A percentile compares a stretch with the other conserved stretches of the same genome.
Evolutionary conservation across 2,888 invertebrate genomes (phyloP).

Genomic region (Elmis aenea): DNA sequence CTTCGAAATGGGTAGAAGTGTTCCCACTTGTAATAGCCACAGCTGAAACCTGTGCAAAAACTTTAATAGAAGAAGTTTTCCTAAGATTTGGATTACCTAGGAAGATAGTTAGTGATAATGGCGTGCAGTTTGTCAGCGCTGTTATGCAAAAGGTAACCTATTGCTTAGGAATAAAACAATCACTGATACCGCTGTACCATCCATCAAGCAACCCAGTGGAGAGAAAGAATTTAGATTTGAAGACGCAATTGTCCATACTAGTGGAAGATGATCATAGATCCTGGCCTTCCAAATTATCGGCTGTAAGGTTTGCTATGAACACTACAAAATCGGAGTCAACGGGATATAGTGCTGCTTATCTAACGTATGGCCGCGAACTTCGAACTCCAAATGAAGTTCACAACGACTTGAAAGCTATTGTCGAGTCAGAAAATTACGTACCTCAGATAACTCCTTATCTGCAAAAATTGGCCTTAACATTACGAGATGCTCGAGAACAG

Average conservation of each 20-base stretch:
- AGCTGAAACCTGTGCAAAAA: slow-evolving; percentile 17
- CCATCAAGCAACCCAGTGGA: slow-evolving; percentile 33
- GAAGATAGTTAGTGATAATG: slow-evolving; percentile 23
- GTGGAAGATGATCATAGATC: too few species aligned
- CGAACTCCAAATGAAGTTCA: too few species aligned
- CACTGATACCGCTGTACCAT: slow-evolving; percentile 30
- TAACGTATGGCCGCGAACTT: too few species aligned
- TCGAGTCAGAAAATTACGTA: slow-evolving; percentile 9
- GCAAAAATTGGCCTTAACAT: too few species aligned
- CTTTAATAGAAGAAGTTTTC: slow-evolving; percentile 34
- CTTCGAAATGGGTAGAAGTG: slow-evolving; percentile 29
- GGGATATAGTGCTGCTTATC: too few species aligned
- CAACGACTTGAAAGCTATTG: too few species aligned
- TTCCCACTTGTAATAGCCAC: slow-evolving; percentile 25
- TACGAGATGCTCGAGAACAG: too few species aligned
- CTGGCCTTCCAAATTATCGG: too few species aligned
- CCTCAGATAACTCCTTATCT: too few species aligned
- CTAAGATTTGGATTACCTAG: slow-evolving; percentile 31
- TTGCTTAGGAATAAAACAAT: slow-evolving; percentile 23
- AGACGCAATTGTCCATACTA: slow-evolving; percentile 21
- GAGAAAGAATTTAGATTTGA: slow-evolving; percentile 26
- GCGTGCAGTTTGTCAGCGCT: slow-evolving; percentile 22
- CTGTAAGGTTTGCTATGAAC: too few species aligned
- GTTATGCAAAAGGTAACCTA: slow-evolving; percentile 26
- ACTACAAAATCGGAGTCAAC: too few species aligned